Evolutionary conservation across 2,888 invertebrate species (phyloP).

Genomic region (Margaritifera margaritifera): DNA sequence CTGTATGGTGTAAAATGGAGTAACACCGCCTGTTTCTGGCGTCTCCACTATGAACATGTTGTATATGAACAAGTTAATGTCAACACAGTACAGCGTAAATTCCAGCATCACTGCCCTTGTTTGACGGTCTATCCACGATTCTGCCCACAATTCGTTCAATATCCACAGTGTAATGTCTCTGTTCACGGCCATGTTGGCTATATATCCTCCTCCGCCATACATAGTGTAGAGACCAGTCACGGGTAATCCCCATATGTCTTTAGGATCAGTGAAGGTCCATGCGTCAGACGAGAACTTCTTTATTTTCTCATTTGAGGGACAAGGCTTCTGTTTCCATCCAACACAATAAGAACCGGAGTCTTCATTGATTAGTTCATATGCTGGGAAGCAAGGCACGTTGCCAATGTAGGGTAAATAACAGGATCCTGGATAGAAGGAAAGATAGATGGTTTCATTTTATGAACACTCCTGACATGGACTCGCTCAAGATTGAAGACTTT

Average conservation of each 20-base stretch:
- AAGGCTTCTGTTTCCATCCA: slow-evolving; percentile 37
- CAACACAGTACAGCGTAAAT: slow-evolving; percentile 57
- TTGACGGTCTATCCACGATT: slow-evolving; percentile 55
- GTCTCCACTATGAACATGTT: slow-evolving; percentile 47
- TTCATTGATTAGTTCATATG: slow-evolving; percentile 34
- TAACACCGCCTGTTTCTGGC: slow-evolving; percentile 35
- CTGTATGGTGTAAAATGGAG: slow-evolving; percentile 27
- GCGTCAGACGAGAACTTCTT: slow-evolving; percentile 32
- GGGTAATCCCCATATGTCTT: slow-evolving; percentile 47
- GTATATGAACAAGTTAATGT: slow-evolving; percentile 58
- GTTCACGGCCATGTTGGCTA: slow-evolving; percentile 50
- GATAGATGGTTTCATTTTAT: too few species aligned
- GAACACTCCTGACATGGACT: too few species aligned
- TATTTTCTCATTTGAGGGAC: slow-evolving; percentile 18
- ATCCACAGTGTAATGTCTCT: slow-evolving; percentile 38
- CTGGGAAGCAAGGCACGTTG: slow-evolving; percentile 19
- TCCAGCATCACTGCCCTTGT: slow-evolving; percentile 61
- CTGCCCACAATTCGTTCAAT: slow-evolving; percentile 35
- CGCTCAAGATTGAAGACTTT: too few species aligned
- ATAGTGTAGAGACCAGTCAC: slow-evolving; percentile 39
- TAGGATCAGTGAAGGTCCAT: slow-evolving; percentile 46
- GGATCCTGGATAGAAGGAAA: slow-evolving; percentile 4
- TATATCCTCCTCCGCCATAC: slow-evolving; percentile 60
- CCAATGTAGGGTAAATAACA: slow-evolving; percentile 37
- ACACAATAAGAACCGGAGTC: slow-evolving; percentile 37